These are phyloP conservation scores for Cataglyphis cursor DNA, from an alignment of 2,888 invertebrate species.

Conservation along the genomic window DNA sequence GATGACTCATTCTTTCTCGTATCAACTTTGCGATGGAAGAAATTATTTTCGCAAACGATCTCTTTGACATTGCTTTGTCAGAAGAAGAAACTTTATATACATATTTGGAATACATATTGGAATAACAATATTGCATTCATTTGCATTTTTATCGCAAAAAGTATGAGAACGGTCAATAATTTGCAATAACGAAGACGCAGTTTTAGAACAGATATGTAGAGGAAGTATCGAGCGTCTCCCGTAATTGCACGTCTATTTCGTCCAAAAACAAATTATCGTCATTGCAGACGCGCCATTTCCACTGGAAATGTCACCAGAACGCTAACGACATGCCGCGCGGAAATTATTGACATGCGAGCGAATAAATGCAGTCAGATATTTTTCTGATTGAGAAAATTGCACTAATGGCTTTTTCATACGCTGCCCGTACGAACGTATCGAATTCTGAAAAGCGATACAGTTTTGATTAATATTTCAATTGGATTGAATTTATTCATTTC, in stretches of 20 bases:
- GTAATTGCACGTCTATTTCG: constrained; percentile 38
- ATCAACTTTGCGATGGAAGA: background rate
- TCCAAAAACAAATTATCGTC: constrained; percentile 52
- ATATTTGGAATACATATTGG: background rate
- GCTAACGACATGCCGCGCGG: constrained; percentile 29
- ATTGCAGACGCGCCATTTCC: constrained; percentile 40
- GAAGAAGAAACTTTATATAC: background rate
- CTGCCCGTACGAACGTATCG: background rate
- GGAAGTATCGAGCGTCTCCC: constrained; percentile 22
- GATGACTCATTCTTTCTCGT: background rate
- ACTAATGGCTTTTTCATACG: constrained; percentile 10
- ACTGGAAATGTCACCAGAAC: constrained; percentile 37
- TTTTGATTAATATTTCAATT: constrained; percentile 16
- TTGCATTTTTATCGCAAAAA: constrained; percentile 17
- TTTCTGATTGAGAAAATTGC: constrained; percentile 38
- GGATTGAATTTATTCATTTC: background rate
- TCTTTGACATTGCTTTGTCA: background rate
- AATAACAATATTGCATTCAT: background rate
- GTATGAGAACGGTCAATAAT: constrained; percentile 10
- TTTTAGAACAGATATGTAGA: background rate
- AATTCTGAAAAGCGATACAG: constrained; percentile 1
- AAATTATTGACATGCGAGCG: constrained; percentile 49
- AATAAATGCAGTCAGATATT: constrained; percentile 47
- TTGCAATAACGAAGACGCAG: background rate
- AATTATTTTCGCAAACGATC: background rate